phyloP scores from a whole-genome alignment of 2,113 vertebrate genomes.

The Andinoacara biseriatus region DNA sequence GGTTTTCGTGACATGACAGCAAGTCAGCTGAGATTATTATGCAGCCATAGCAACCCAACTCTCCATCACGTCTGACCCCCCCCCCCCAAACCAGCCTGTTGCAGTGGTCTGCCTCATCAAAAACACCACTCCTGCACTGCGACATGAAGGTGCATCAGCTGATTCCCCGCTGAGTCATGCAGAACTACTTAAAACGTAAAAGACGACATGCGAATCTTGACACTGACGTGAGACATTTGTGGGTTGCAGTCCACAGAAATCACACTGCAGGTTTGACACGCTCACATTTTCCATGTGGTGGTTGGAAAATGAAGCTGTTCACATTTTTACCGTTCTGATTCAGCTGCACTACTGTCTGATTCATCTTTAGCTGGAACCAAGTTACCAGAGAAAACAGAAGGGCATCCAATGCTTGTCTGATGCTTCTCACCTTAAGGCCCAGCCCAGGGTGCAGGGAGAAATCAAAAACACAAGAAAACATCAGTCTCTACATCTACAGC shows the following conservation, averaged over 20 bases:
- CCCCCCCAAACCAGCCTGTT: slow-evolving; percentile 28
- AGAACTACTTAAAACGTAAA: neutral
- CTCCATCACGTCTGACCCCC: neutral
- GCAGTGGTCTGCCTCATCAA: neutral
- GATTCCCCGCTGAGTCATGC: slow-evolving; percentile 43
- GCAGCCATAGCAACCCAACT: neutral
- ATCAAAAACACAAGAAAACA: slow-evolving; percentile 8
- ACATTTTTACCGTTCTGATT: neutral
- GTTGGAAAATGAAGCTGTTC: neutral
- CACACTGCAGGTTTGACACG: neutral
- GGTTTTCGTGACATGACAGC: neutral
- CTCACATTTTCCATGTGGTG: neutral
- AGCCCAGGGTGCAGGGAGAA: neutral
- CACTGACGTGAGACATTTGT: neutral
- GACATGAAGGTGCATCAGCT: slow-evolving; percentile 49
- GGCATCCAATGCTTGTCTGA: neutral
- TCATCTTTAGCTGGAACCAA: neutral
- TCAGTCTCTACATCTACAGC: slow-evolving; percentile 2
- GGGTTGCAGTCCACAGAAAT: neutral
- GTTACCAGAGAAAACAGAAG: neutral
- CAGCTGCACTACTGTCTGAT: neutral
- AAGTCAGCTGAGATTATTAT: neutral
- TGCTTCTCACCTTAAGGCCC: slow-evolving; percentile 1
- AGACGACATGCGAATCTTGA: neutral
- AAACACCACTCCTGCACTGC: slow-evolving; percentile 64